Conservation (phyloP, 1,140 invertebrate genomes). For the Drosophila kurseongensis region DNA sequence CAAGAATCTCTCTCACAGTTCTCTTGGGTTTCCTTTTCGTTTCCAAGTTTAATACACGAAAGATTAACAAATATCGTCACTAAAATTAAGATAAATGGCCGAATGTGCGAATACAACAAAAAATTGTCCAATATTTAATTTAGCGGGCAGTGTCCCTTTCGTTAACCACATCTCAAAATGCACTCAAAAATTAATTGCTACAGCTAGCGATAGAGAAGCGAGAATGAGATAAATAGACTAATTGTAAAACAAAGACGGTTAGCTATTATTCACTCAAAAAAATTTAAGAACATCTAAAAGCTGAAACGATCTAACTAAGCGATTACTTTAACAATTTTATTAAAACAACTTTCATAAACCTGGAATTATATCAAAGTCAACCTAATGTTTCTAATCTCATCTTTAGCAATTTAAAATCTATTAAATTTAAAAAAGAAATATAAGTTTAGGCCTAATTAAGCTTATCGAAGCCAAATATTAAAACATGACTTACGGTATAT, state of each 20-base stretch:
- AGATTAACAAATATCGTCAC: constrained; percentile 26
- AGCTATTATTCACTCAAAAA: background rate
- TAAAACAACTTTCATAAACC: no score
- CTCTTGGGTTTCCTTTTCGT: constrained; percentile 5
- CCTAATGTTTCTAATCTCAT: no score
- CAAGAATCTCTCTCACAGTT: constrained; percentile 20
- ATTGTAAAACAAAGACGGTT: background rate
- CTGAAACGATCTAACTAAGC: no score
- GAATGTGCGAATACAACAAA: constrained; percentile 8
- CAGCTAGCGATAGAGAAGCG: constrained; percentile 5
- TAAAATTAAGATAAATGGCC: constrained; percentile 26
- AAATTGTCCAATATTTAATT: constrained; percentile 9
- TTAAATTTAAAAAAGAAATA: background rate
- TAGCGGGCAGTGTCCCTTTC: background rate
- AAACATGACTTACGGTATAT: no score
- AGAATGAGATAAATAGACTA: background rate
- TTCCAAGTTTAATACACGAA: constrained; percentile 24
- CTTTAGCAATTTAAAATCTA: background rate
- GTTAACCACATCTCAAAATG: constrained; percentile 19
- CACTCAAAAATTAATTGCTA: constrained; percentile 45
- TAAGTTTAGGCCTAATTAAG: no score
- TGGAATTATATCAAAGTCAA: no score
- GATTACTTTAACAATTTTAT: no score
- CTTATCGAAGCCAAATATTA: no score
- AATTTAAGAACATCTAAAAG: background rate